A percentile compares a stretch with the other conserved stretches of the same genome.
Evolutionary conservation across 2,797 vertebrate species (phyloP).

Genomic region (Champsocephalus esox): DNA sequence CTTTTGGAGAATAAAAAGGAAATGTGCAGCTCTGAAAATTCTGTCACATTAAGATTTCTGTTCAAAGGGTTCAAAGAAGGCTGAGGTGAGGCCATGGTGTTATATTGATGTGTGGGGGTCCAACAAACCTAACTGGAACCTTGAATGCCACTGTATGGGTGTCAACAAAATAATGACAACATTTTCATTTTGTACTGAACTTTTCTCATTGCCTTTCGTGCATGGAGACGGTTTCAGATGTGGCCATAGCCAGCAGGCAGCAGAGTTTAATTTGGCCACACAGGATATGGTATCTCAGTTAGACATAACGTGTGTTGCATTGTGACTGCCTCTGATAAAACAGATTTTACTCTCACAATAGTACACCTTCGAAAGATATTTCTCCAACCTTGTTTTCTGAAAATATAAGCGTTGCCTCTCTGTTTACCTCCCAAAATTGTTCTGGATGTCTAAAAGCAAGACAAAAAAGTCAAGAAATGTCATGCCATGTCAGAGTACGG

Average conservation of each 20-base stretch:
- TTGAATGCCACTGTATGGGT: background rate
- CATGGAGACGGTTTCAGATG: constrained; percentile 4
- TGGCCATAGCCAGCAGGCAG: constrained; percentile 14
- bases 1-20: background rate
- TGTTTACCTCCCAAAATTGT: constrained; percentile 17
- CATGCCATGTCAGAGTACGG: constrained; percentile 11
- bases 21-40: background rate
- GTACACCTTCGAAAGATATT: constrained; percentile 22
- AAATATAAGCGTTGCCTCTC: constrained; percentile 21
- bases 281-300: constrained; percentile 4
- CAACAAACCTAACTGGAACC: constrained; percentile 6
- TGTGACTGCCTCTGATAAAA: constrained; percentile 34
- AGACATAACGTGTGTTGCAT: constrained; percentile 21
- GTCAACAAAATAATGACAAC: constrained; percentile 8
- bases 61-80: background rate
- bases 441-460: constrained; percentile 11
- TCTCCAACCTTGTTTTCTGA: constrained; percentile 17
- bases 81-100: background rate
- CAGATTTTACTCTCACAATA: constrained; percentile 10
- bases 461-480: constrained; percentile 13
- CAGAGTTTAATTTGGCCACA: constrained; percentile 15
- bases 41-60: background rate
- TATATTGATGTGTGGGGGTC: background rate
- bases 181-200: constrained; percentile 20
- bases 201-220: constrained; percentile 13